These are phyloP conservation scores for Acanthiza pusilla DNA, from an alignment of 2,797 vertebrate species.

Conservation along the genomic window DNA sequence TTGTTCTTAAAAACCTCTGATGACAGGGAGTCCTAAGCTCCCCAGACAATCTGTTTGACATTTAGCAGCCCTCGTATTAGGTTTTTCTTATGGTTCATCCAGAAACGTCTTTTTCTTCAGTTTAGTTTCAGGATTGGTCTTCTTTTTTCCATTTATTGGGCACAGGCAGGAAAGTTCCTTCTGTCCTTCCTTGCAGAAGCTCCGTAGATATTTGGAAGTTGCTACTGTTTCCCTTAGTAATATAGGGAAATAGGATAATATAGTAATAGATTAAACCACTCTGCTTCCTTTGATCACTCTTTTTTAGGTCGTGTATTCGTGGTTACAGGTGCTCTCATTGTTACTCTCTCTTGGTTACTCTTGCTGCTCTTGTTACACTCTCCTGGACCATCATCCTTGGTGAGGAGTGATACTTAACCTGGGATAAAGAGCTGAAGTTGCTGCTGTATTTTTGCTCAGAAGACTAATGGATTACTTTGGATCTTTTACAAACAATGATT, in stretches of 20 bases:
- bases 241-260: no score
- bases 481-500: background rate
- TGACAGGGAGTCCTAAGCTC: background rate
- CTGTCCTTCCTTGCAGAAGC: background rate
- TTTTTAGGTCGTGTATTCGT: background rate
- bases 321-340: background rate
- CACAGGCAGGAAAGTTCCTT: background rate
- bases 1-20: background rate
- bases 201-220: background rate
- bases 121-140: background rate
- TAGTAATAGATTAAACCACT: background rate
- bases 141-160: background rate
- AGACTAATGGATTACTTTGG: background rate
- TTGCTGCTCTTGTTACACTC: background rate
- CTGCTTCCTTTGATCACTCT: background rate
- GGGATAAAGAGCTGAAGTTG: background rate
- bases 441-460: background rate
- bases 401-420: background rate
- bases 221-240: background rate
- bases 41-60: background rate
- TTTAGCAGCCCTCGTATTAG: background rate
- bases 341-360: no score
- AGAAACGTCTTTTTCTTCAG: background rate
- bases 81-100: background rate
- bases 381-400: background rate